A percentile compares a stretch with the other conserved stretches of the same genome.
phyloP scores from a whole-genome alignment of 2,113 vertebrate species.

The Macrotus californicus region DNA sequence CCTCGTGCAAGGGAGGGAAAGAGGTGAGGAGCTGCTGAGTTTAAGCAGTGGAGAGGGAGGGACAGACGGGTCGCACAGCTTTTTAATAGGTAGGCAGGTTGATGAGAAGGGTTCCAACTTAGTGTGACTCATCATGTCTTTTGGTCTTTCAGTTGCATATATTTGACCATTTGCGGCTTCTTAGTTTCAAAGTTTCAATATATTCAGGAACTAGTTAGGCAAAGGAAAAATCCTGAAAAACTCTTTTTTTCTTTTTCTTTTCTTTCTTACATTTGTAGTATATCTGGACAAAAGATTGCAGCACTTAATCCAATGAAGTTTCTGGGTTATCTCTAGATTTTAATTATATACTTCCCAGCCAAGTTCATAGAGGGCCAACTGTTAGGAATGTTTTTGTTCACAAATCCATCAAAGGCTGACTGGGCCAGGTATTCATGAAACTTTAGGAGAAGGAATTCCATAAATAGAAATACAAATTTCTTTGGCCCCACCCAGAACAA shows the following conservation, averaged over 20 bases:
- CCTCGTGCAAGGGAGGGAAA: not conserved
- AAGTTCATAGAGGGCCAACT: not conserved
- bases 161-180: not conserved
- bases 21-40: not conserved
- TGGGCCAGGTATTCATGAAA: not conserved
- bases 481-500: not conserved
- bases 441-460: not conserved
- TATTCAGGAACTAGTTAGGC: not conserved
- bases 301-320: not conserved
- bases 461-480: not conserved
- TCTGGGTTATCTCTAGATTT: not conserved
- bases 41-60: not conserved
- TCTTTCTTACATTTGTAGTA: not conserved
- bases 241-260: not conserved
- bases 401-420: not conserved
- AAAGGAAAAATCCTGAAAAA: not conserved
- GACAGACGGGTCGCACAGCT: not conserved
- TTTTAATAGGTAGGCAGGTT: not conserved
- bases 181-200: not conserved
- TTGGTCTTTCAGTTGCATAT: not conserved
- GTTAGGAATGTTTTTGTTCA: not conserved
- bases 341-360: not conserved
- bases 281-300: not conserved
- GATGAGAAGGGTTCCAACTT: not conserved
- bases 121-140: not conserved